Base-by-base conservation (phyloP, 2,888 invertebrate species). In the Eudemis profundana region DNA sequence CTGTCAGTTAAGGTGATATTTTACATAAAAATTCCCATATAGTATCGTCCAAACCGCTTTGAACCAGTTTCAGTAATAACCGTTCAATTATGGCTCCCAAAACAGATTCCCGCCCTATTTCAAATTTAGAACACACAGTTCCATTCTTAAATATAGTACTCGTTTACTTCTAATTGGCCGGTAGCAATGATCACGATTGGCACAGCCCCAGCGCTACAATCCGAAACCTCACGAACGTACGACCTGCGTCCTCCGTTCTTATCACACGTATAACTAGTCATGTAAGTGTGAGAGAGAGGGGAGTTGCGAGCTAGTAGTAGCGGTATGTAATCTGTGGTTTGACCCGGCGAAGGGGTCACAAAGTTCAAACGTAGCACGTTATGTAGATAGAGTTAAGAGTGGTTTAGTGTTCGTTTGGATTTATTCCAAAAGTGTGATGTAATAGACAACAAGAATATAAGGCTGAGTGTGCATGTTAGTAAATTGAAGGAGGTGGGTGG, bases 101-200 rank as follows among this genome's bases (percentile, higher is more conserved):
- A 8, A n/a, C n/a, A n/a, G n/a, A n/a, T 33, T 33, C 33, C 46
- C 14, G 12, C 19, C 5, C 49, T 27, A 51, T 56, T 66, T 66
- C 5, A 46, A 66, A 67, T 62, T 66, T 63, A 62, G 68, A 68
- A 66, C 61, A 66, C 61, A 27, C 36, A 49, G 57, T 67, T 66
- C 61, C 60, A 66, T 69, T 67, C 66, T 70, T 69, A 69, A 68
- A 70, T 60, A 54, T 61, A 66, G 47, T 49, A 49, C 47, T 38
- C 66, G 69, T 69, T 68, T 67, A 69, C 60, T 51, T 69, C 62
- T 75, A 74, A 75, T 76, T 76, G 76, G 74, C 72, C 67, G 61
- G 64, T 54, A 56, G 61, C 72, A 72, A 74, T 72, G 73, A 74
- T 75, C 76, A 42, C 68, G 73, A 74, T 78, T 78, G 77, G 77